Evolutionary conservation across 2,113 vertebrate genomes (phyloP).

Genomic region (Sprattus sprattus): DNA sequence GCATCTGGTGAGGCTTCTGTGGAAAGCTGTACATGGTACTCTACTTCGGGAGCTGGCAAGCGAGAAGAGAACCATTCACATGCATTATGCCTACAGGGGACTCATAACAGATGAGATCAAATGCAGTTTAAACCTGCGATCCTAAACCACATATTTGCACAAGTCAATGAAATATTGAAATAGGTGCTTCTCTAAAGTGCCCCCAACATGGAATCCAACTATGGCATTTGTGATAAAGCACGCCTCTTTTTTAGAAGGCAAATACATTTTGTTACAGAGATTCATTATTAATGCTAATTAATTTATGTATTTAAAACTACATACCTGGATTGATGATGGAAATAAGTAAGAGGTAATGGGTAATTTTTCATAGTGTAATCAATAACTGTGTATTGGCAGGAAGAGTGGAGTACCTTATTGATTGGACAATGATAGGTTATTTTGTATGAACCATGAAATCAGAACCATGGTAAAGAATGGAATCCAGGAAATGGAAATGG

Average conservation of each 20-base stretch:
- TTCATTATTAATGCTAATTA: not conserved
- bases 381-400: not conserved
- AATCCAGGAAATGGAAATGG: not conserved
- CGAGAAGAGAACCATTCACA: not conserved
- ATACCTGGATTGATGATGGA: not conserved
- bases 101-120: conserved; percentile 25
- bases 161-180: not conserved
- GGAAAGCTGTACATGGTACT: not conserved
- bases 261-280: not conserved
- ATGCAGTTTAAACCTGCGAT: conserved; percentile 30
- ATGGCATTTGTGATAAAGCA: not conserved
- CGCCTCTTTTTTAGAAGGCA: not conserved
- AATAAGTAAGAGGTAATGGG: not conserved
- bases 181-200: not conserved
- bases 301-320: not conserved
- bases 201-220: not conserved
- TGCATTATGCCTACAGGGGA: conserved; percentile 9
- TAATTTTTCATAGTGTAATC: not conserved
- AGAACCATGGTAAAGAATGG: not conserved
- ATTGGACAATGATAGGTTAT: not conserved
- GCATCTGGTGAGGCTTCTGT: not conserved
- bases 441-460: not conserved
- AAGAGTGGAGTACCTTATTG: not conserved
- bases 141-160: not conserved
- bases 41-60: not conserved